Evolutionary conservation across 2,113 vertebrate species (phyloP), one percentile per base, ranked within the genome.

Genomic region (Microcebus lehilahytsara): DNA sequence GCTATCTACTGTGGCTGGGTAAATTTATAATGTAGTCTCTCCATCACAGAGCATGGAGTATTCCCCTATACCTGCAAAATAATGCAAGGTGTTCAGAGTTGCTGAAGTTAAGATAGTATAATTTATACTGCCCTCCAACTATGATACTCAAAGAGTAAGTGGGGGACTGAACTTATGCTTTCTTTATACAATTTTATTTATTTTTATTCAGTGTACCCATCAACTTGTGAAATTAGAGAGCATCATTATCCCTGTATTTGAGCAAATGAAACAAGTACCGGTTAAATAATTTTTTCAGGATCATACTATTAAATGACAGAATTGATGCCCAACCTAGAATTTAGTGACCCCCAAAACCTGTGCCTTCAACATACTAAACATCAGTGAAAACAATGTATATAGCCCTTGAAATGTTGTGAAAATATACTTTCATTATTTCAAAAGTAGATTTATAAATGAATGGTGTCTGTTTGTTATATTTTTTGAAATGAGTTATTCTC

Each of bases 1-100:
- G 5, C 9, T 37, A 58, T 27, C 13, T 16, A n/a, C 2, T n/a
- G 5, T 42, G 8, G 13, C 20, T 10, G 6, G 6, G 12, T 13
- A 62, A 60, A 51, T 10, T 3, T 7, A 6, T 27, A 19, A 9
- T 34, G 12, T n/a, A 64, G 4, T 19, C 19, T 83, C 27, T 89
- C 7, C 42, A 19, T 66, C 34, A 40, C 9, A 60, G 1, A 40
- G 9, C 2, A 23, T 17, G 7, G 49, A 23, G 4, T 37, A 25
- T 11, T 69, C 4, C 22, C 69, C 49, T 27, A 1, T 6, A 19
- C 6, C 22, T 60, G 5, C 32, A 62, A 49, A 64, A 58, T 56
- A 58, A 32, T 4, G 22, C 20, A 42, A 37, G 27, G 7, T 25
- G 5, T 37, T 23, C 22, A 22, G 22, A 46, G 27, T 27, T 56